Evolutionary conservation across 2,113 vertebrate genomes (phyloP).

Genomic region (Sapajus apella): DNA sequence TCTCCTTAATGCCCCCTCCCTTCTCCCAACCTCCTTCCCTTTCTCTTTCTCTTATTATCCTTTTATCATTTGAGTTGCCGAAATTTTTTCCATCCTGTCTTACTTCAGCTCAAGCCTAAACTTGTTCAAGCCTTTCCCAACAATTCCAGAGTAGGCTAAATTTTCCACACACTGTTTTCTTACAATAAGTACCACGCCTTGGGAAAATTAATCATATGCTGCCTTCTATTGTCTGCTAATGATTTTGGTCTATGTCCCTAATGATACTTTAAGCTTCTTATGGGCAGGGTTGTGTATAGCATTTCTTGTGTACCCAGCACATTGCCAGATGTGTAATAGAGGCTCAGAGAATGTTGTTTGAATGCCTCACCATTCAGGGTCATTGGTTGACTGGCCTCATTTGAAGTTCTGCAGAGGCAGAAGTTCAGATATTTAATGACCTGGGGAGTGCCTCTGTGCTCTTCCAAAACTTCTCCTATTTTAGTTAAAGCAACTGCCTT

Average conservation of each 20-base stretch:
- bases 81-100: background rate
- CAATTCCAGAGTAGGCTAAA: background rate
- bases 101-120: conserved; percentile 23
- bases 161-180: conserved; percentile 48
- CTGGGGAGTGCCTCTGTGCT: background rate
- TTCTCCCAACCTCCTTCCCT: background rate
- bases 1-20: background rate
- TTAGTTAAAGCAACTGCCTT: background rate
- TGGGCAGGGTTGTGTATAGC: conserved; percentile 48
- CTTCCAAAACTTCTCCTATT: background rate
- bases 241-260: conserved; percentile 32
- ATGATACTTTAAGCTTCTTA: conserved; percentile 69
- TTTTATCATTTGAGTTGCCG: background rate
- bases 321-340: background rate
- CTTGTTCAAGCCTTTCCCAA: conserved; percentile 40
- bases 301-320: background rate
- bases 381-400: background rate
- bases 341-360: background rate
- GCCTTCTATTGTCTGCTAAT: conserved; percentile 56
- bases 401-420: background rate
- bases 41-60: background rate
- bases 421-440: background rate
- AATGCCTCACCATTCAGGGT: background rate
- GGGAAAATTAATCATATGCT: conserved; percentile 54
- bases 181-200: conserved; percentile 55